Evolutionary conservation across 2,797 vertebrate species (phyloP).

Genomic region (Anas flavirostris): DNA sequence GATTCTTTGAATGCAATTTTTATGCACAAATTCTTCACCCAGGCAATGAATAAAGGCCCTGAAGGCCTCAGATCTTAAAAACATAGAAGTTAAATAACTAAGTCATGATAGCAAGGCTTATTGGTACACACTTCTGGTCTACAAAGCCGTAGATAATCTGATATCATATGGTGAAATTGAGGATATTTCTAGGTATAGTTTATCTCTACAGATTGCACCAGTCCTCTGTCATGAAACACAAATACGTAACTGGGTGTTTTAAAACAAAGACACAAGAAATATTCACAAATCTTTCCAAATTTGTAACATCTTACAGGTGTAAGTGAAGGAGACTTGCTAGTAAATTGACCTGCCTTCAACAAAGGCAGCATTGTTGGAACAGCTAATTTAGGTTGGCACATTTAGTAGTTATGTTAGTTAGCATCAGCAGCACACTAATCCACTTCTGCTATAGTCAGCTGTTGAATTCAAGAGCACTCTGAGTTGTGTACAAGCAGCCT

Average conservation of each 20-base stretch:
- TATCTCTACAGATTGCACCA: neutral
- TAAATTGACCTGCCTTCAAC: neutral
- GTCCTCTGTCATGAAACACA: neutral
- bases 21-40: neutral
- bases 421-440: neutral
- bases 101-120: neutral
- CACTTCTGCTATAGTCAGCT: neutral
- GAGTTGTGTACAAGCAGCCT: rapidly evolving
- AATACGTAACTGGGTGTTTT: neutral
- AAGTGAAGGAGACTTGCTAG: neutral
- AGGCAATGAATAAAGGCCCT: neutral
- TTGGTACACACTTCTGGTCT: neutral
- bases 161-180: neutral
- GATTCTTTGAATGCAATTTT: neutral
- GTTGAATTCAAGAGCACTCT: neutral
- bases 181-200: neutral
- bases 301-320: neutral
- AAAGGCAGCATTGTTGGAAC: neutral
- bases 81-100: neutral
- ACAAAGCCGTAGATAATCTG: neutral
- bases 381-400: neutral
- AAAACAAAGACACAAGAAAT: neutral
- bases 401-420: neutral
- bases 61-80: neutral
- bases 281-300: neutral